Conservation (phyloP, 1,140 invertebrate species). For the Neodiprion lecontei region DNA sequence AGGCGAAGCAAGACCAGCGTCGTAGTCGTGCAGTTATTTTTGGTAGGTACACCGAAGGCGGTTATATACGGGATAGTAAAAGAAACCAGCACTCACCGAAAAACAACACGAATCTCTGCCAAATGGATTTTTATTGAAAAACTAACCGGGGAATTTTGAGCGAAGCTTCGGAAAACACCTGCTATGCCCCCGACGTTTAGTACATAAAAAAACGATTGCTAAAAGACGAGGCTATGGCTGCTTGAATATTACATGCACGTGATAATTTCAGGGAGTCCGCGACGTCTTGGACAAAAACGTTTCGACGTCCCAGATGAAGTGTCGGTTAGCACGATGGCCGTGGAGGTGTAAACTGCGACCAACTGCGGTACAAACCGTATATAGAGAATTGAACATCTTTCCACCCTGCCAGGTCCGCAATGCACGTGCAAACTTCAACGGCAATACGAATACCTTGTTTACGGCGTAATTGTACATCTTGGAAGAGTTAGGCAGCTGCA, state of each 20-base stretch:
- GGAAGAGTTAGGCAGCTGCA: not conserved
- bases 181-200: no score
- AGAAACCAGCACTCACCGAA: not conserved
- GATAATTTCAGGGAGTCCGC: no score
- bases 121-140: not conserved
- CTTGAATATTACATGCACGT: no score
- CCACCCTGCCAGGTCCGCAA: not conserved
- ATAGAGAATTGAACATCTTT: not conserved
- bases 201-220: no score
- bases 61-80: constrained; percentile 2
- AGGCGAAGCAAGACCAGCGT: constrained; percentile 27
- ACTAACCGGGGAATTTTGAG: not conserved
- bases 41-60: constrained; percentile 9
- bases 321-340: no score
- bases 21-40: constrained; percentile 21
- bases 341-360: no score
- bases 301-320: no score
- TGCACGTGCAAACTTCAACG: not conserved
- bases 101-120: not conserved
- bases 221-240: no score
- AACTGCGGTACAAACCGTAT: no score
- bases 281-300: not conserved
- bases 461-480: not conserved
- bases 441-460: not conserved
- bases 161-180: not conserved